Evolutionary conservation across 2,113 vertebrate genomes (phyloP).

Genomic region (Bombycilla garrulus): DNA sequence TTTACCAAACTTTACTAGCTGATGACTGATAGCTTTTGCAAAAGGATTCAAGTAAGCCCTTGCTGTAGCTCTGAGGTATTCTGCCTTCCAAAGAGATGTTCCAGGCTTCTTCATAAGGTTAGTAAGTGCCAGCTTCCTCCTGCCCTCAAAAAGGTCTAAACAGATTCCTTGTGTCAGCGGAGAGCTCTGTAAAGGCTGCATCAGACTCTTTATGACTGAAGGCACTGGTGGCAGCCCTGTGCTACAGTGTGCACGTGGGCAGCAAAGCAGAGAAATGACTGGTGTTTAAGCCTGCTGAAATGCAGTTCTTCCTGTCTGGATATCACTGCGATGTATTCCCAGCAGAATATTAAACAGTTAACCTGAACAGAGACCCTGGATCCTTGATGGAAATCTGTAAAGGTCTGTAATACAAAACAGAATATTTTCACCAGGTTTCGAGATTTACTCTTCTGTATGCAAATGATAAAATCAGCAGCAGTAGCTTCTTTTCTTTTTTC

Average conservation of each 20-base stretch:
- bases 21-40: background rate
- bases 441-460: background rate
- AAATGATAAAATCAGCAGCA: background rate
- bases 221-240: background rate
- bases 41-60: background rate
- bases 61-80: background rate
- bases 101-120: background rate
- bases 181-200: background rate
- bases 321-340: background rate
- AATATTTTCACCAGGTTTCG: background rate
- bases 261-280: background rate
- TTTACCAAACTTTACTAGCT: background rate
- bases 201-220: background rate
- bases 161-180: background rate
- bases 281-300: background rate
- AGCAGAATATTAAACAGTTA: background rate
- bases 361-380: background rate
- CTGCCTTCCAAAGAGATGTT: background rate
- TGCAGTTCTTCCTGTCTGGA: background rate
- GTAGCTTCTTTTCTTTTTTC: background rate
- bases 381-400: background rate
- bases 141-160: background rate
- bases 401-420: background rate
- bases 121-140: background rate
- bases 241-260: accelerated